phyloP scores from a whole-genome alignment of 2,797 vertebrate genomes.

The Pampus argenteus region DNA sequence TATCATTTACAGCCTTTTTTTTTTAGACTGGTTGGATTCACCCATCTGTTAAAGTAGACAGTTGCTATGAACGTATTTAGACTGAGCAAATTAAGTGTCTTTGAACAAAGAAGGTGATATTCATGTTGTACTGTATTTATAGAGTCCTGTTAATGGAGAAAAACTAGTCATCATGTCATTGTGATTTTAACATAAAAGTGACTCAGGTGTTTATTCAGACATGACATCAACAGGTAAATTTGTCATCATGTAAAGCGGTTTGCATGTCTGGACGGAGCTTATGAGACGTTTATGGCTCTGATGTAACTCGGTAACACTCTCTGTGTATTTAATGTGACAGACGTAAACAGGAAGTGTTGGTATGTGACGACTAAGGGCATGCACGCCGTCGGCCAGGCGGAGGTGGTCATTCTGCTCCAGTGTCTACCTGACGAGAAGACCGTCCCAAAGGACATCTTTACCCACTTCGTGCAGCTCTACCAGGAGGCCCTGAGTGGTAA shows the following conservation, averaged over 20 bases:
- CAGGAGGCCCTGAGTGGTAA: constrained; percentile 95
- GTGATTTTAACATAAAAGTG: no score
- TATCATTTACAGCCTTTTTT: neutral
- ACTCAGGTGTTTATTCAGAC: neutral
- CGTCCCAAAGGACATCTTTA: constrained; percentile 96
- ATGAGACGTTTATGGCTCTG: neutral
- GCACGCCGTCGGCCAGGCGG: constrained; percentile 96
- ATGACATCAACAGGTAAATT: neutral
- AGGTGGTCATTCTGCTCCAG: constrained; percentile 95
- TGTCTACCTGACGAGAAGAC: constrained; percentile 97
- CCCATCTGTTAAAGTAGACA: neutral
- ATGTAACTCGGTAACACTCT: neutral
- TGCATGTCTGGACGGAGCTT: neutral
- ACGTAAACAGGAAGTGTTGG: constrained; percentile 98
- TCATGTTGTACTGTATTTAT: neutral
- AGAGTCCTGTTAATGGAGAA: neutral
- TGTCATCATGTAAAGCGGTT: neutral
- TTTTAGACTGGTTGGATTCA: neutral
- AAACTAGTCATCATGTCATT: neutral
- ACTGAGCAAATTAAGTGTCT: neutral
- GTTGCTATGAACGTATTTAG: neutral
- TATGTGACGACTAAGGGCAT: constrained; percentile 98
- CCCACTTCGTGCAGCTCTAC: constrained; percentile 98
- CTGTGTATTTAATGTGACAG: neutral
- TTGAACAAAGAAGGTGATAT: neutral